Base-by-base conservation (phyloP, 2,797 vertebrate genomes). In the Typhlichthys eigenmanni region DNA sequence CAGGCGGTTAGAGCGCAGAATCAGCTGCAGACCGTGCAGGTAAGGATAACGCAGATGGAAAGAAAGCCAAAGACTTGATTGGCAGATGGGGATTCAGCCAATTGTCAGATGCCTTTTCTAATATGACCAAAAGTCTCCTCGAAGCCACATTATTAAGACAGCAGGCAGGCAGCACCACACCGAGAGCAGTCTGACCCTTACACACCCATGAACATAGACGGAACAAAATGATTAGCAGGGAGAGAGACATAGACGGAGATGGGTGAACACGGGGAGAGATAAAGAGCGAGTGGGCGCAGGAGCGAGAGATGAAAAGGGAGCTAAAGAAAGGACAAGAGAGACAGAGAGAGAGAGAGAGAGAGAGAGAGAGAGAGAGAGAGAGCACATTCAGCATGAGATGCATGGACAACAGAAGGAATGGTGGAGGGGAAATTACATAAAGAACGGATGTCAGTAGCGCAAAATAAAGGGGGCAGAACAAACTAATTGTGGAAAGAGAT, bases 341-440 rank as follows among this genome's bases (percentile, higher is more conserved):
- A 50, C 73, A 0, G 34, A 59, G 69, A 75, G 74, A 75, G 69
- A 76, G 72, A 67, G 66, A 58, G 53, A 62, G 69, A 56, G 62
- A 77, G 79, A 67, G 66, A 58, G 53, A 62, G 69, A 56, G 62
- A 77, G 79, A 14, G 50, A 51, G 50, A 51, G 50, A 51, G 50
- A 51, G 50, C 14, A 4, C 13, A 16, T 16, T 51, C 38, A 43
- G 38, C 38, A 43, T 43, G 38, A 9, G 38, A 43, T 43, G 38
- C 7, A 43, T 7, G 8, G 38, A 71, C 65, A 53, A 73, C 71
- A 84, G 50, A 85, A 81, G 78, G 79, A 83, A 83, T 76, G 79
- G 82, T 54, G 74, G 70, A 58, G 62, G 46, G 76, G 38, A 43
- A 9, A 43, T 43, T 7, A 43, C 38, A 43, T 43, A 7, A 7